phyloP scores from a whole-genome alignment of 2,797 vertebrate species.

The Adrianichthys oophorus region DNA sequence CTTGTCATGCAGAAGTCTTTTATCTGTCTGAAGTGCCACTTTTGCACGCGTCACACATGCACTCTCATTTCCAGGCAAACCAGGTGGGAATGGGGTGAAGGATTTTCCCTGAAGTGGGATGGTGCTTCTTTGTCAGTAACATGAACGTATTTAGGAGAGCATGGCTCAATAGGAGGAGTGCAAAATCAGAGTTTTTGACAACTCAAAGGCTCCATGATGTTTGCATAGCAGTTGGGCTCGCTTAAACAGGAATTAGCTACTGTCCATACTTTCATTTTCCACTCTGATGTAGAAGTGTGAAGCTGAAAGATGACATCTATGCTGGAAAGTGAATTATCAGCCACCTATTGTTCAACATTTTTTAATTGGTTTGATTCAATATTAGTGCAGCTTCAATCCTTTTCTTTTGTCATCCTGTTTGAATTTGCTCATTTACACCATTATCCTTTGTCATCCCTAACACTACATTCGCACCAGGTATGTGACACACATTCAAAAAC shows the following conservation, averaged over 20 bases:
- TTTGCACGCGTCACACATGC: neutral
- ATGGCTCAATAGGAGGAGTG: neutral
- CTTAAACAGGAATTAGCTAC: neutral
- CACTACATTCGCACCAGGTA: no score
- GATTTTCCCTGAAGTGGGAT: slow-evolving; percentile 35
- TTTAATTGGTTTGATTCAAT: neutral
- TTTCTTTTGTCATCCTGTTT: no score
- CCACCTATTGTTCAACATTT: neutral
- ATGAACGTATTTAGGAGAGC: slow-evolving; percentile 20
- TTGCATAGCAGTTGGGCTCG: neutral
- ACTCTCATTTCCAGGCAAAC: slow-evolving; percentile 6
- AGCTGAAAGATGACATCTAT: neutral
- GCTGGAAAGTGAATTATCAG: neutral
- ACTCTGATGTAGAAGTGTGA: neutral
- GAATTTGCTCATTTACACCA: no score
- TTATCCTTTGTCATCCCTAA: no score
- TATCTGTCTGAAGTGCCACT: slow-evolving; percentile 35
- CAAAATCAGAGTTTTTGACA: neutral
- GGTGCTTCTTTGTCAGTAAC: slow-evolving; percentile 30
- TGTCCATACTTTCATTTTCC: neutral
- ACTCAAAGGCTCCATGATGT: neutral
- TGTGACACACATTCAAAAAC: no score
- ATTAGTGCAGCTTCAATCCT: neutral
- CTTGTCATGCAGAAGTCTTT: slow-evolving; percentile 32
- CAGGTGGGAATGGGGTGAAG: slow-evolving; percentile 9